Percentiles rank a stretch among this genome's conserved stretches.
Evolutionary conservation across 2,888 invertebrate genomes (phyloP).

Genomic region (Nephrocerus scutellatus): DNA sequence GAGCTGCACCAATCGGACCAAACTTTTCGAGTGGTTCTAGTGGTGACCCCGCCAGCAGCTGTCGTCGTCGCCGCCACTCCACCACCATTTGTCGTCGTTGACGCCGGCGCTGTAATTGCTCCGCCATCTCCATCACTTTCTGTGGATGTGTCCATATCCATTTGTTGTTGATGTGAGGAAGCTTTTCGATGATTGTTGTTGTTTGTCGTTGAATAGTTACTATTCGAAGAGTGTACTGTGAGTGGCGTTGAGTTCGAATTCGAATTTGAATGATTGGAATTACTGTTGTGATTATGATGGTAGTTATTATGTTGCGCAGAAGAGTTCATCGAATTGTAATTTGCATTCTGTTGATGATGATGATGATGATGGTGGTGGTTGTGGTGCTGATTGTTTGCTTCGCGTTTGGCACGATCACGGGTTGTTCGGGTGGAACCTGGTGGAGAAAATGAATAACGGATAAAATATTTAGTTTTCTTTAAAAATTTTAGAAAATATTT

Average conservation of each 20-base stretch:
- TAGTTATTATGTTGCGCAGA: slow-evolving; percentile 15
- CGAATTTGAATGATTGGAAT: slow-evolving; percentile 16
- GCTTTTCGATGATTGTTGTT: slow-evolving; percentile 15
- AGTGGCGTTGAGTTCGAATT: slow-evolving; percentile 1
- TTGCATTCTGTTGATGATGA: slow-evolving; percentile 18
- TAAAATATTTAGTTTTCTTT: background rate
- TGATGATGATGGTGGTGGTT: slow-evolving; percentile 25
- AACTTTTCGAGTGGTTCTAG: slow-evolving; percentile 65
- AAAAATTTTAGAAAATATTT: background rate
- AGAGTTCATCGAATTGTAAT: background rate
- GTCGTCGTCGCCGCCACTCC: slow-evolving; percentile 17
- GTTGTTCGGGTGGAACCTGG: slow-evolving; percentile 44
- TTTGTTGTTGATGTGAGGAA: slow-evolving; percentile 29
- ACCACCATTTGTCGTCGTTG: slow-evolving; percentile 23
- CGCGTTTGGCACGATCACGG: slow-evolving; percentile 47
- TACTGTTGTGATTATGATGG: background rate
- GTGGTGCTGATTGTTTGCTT: slow-evolving; percentile 35
- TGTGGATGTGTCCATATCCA: slow-evolving; percentile 39
- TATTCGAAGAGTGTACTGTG: slow-evolving; percentile 21
- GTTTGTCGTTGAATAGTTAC: slow-evolving; percentile 9
- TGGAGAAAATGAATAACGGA: slow-evolving; percentile 1
- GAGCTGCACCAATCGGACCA: slow-evolving; percentile 66
- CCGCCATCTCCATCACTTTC: slow-evolving; percentile 38
- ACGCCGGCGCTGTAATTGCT: slow-evolving; percentile 26
- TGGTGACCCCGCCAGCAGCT: slow-evolving; percentile 52